Evolutionary conservation across 2,113 vertebrate species (phyloP).

Genomic region (Sarotherodon lohbergeri): DNA sequence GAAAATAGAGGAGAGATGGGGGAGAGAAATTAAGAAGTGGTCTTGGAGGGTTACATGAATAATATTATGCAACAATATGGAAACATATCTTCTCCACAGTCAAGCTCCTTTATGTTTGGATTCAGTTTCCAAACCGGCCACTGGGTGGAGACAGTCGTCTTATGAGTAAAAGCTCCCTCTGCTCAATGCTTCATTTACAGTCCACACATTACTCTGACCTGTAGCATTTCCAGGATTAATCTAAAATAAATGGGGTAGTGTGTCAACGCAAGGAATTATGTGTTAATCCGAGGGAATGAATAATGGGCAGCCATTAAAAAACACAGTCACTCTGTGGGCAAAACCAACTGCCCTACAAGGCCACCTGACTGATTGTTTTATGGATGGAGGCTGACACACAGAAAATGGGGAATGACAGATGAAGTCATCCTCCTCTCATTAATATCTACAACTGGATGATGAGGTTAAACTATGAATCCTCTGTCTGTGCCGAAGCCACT

Average conservation of each 20-base stretch:
- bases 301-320: slow-evolving; percentile 53
- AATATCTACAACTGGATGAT: slow-evolving; percentile 57
- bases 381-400: slow-evolving; percentile 51
- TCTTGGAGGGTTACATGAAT: slow-evolving; percentile 1
- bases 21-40: neutral
- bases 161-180: slow-evolving; percentile 8
- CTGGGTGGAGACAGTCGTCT: slow-evolving; percentile 72
- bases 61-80: slow-evolving; percentile 21
- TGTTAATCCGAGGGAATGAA: slow-evolving; percentile 56
- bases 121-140: slow-evolving; percentile 41
- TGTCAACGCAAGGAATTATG: slow-evolving; percentile 37
- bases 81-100: neutral
- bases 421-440: slow-evolving; percentile 54
- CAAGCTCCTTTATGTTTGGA: neutral
- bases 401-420: slow-evolving; percentile 52
- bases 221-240: slow-evolving; percentile 55
- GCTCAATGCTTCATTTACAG: neutral
- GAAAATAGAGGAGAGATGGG: neutral
- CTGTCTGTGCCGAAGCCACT: neutral
- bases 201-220: slow-evolving; percentile 38
- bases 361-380: slow-evolving; percentile 55
- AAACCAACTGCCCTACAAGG: slow-evolving; percentile 19
- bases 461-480: slow-evolving; percentile 35
- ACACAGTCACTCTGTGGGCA: slow-evolving; percentile 20
- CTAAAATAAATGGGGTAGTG: slow-evolving; percentile 50